Evolutionary conservation across 2,888 invertebrate species (phyloP), one percentile per base, ranked within the genome.

Genomic region (Melinopterus prodromus): DNA sequence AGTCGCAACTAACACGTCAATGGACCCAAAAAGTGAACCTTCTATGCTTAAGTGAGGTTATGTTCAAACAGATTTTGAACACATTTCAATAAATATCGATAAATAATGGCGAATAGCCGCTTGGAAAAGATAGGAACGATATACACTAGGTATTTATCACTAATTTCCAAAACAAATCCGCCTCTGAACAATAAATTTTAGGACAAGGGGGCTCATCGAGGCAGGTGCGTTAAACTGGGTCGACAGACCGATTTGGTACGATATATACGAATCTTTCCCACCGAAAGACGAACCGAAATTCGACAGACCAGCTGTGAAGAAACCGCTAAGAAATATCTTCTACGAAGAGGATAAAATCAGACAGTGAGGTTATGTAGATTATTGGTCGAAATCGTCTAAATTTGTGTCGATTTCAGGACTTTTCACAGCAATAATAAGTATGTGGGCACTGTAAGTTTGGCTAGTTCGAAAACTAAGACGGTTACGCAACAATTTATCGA

Each of bases 191-290:
- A 26, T 3, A 26, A 26, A 82, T 88, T 90, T 69, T 87, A 97
- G 98, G 88, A 91, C 95, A 2, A 92, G 93, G 84, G 97, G 97
- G 6, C 90, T 99, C 69, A 87, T 99, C 14, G 92, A 93, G 80
- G 92, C 95, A 26, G 95, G 96, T 76, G 97, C 95, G 4, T 90
- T 98, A 88, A 94, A 93, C 86, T 90, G 93, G 79, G 94, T 95
- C 84, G 97, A 98, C 85, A 92, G 95, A 82, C 99, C 99, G 0
- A 81, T 99, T 9, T 99, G 99, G 99, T 97, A 95, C 87, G 96
- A 97, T 87, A 90, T 99, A 26, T 99, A 98, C 88, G 93, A 93
- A 89, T 93, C 95, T 0, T 98, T 97, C 90, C 99, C 99, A 6
- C 99, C 99, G 0, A 93, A 93, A 83, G 89, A 93, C 72, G 96